Evolutionary conservation across 2,113 vertebrate species (phyloP), one percentile per base, ranked within the genome.

Genomic region (Leucoraja erinaceus): DNA sequence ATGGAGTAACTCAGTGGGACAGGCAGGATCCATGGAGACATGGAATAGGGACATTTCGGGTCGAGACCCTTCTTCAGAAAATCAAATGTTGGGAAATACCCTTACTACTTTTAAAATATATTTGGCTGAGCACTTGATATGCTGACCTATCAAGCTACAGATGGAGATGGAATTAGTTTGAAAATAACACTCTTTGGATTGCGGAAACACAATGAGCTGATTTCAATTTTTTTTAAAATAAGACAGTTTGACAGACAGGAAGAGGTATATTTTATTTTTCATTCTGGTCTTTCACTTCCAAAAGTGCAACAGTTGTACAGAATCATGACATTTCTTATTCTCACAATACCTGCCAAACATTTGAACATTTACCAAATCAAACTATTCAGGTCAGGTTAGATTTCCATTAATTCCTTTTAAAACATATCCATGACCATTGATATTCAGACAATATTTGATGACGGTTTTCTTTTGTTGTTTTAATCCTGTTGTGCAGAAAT

Each of bases 401-500:
- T 91, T 70, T 54, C 66, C 90, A 72, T 25, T 72, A 54, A 91
- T 91, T 91, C 70, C 38, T 72, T 91, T 72, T 38, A 72, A 91
- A 72, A 74, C 10, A 28, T 54, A 91, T 91, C 66, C 88, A 72
- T 72, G 66, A 54, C 63, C 20, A 91, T 72, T 91, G 38, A 91
- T 72, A 54, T 54, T 47, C 90, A 72, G 68, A 54, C 38, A 72
- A 72, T 91, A 72, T 74, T 54, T 72, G 88, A 91, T 72, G 63
- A 91, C 38, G 88, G 31, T 47, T 72, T 54, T 16, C 38, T 72
- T 72, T 54, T 10, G 68, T 91, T 91, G 90, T 72, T 91, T 91
- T 72, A 91, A 91, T 91, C 66, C 66, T 91, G 68, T 91, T 74
- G 68, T 91, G 90, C 66, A 72, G 90, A 47, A 70, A 91, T 47